A percentile compares a stretch with the other conserved stretches of the same genome.
phyloP scores from a whole-genome alignment of 2,113 vertebrate genomes.

The Tretioscincus oriximinensis region DNA sequence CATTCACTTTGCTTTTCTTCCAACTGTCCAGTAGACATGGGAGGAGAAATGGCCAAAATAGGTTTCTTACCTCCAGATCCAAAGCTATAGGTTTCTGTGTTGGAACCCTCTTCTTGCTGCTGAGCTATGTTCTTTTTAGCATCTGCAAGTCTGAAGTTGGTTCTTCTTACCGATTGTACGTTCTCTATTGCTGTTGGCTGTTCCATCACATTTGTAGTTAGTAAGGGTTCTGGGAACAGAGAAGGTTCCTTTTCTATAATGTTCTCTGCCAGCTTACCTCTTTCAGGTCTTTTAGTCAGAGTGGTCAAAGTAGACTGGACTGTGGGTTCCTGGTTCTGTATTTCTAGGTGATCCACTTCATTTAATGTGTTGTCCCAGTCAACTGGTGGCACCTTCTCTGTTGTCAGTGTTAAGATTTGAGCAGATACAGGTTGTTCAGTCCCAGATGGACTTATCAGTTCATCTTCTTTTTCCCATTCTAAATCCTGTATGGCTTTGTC shows the following conservation, averaged over 20 bases:
- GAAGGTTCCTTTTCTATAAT: neutral
- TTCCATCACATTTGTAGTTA: neutral
- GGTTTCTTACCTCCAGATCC: neutral
- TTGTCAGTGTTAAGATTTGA: neutral
- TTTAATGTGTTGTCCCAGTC: neutral
- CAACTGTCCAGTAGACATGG: too few relatives aligned
- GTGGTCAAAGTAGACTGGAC: neutral
- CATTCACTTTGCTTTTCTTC: too few relatives aligned
- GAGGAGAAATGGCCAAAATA: too few relatives aligned
- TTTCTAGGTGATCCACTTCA: neutral
- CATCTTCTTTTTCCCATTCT: constrained; percentile 5
- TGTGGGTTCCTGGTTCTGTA: neutral
- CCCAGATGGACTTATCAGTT: neutral
- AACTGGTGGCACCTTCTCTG: neutral
- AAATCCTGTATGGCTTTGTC: neutral
- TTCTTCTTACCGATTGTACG: neutral
- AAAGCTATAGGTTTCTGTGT: neutral
- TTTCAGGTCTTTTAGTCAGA: neutral
- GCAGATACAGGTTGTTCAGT: neutral
- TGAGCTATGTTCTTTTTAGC: neutral
- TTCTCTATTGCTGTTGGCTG: neutral
- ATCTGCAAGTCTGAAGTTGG: neutral
- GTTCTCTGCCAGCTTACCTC: neutral
- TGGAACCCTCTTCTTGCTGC: neutral
- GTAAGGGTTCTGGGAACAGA: neutral